Conservation (phyloP, 2,888 invertebrate species). For the Neuroscelio doddi region DNA sequence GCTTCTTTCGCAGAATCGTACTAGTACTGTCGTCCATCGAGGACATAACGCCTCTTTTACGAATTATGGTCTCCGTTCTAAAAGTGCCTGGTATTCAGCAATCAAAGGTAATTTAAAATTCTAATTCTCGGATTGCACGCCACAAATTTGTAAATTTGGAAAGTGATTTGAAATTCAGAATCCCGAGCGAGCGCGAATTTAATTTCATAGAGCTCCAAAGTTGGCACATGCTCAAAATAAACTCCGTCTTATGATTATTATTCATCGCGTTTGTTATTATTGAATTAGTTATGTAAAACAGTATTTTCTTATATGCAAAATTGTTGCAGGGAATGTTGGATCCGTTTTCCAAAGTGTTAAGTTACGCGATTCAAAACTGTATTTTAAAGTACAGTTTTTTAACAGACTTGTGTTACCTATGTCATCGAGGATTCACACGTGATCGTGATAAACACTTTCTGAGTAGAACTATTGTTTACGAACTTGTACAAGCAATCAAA, state of each 20-base stretch:
- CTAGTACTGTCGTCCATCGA: constrained; percentile 81
- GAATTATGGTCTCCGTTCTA: constrained; percentile 85
- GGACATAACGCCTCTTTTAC: constrained; percentile 81
- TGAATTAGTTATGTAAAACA: too few relatives aligned
- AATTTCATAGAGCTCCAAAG: constrained; percentile 34
- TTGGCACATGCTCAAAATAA: constrained; percentile 28
- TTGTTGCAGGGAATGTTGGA: constrained; percentile 88
- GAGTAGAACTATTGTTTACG: constrained; percentile 92
- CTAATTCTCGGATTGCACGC: constrained; percentile 27
- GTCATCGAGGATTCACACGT: constrained; percentile 89
- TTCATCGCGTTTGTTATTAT: constrained; percentile 15
- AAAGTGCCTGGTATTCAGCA: constrained; percentile 88
- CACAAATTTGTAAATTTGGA: constrained; percentile 33
- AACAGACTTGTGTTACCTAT: constrained; percentile 91
- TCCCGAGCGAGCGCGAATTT: constrained; percentile 27
- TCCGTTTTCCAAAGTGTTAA: constrained; percentile 95
- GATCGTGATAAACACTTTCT: constrained; percentile 96
- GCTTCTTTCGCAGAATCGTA: constrained; percentile 85
- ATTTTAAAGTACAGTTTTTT: constrained; percentile 85
- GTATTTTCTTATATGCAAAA: too few relatives aligned
- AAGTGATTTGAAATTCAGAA: constrained; percentile 38
- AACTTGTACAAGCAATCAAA: constrained; percentile 94
- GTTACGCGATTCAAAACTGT: constrained; percentile 93
- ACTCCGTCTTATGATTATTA: constrained; percentile 12
- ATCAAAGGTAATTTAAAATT: constrained; percentile 78